A percentile compares a stretch with the other conserved stretches of the same genome.
phyloP scores from a whole-genome alignment of 2,113 vertebrate species.

The Pollachius pollachius region DNA sequence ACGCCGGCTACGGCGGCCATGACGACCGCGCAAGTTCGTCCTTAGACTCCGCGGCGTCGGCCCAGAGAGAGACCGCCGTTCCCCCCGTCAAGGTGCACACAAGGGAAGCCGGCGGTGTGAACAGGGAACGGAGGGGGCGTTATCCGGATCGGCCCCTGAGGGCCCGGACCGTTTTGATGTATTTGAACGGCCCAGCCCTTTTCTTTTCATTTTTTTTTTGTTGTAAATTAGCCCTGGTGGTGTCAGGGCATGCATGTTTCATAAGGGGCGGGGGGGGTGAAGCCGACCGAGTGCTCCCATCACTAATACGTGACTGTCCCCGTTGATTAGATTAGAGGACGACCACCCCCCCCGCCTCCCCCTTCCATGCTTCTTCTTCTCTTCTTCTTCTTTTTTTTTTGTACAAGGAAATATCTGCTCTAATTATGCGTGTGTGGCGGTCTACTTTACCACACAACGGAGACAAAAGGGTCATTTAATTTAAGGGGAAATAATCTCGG shows the following conservation, averaged over 20 bases:
- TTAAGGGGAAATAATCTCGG: background rate
- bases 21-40: too few relatives aligned
- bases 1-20: too few relatives aligned
- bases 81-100: slow-evolving; percentile 25
- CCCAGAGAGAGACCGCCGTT: slow-evolving; percentile 58
- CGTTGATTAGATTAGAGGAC: slow-evolving; percentile 70
- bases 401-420: slow-evolving; percentile 70
- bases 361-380: too few relatives aligned
- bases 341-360: slow-evolving; percentile 34
- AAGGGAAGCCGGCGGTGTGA: slow-evolving; percentile 4
- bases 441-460: slow-evolving; percentile 59
- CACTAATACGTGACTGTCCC: slow-evolving; percentile 62
- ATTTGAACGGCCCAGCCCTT: slow-evolving; percentile 20
- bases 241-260: slow-evolving; percentile 61
- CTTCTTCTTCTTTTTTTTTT: slow-evolving; percentile 27
- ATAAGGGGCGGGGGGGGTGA: slow-evolving; percentile 56
- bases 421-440: slow-evolving; percentile 53
- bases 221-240: slow-evolving; percentile 50
- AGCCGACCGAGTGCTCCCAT: slow-evolving; percentile 59
- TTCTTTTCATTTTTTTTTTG: background rate
- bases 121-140: slow-evolving; percentile 38
- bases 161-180: slow-evolving; percentile 10
- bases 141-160: slow-evolving; percentile 15
- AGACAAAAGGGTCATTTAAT: slow-evolving; percentile 45
- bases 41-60: too few relatives aligned